phyloP scores from a whole-genome alignment of 2,888 invertebrate genomes.

The Melitaea athalia region DNA sequence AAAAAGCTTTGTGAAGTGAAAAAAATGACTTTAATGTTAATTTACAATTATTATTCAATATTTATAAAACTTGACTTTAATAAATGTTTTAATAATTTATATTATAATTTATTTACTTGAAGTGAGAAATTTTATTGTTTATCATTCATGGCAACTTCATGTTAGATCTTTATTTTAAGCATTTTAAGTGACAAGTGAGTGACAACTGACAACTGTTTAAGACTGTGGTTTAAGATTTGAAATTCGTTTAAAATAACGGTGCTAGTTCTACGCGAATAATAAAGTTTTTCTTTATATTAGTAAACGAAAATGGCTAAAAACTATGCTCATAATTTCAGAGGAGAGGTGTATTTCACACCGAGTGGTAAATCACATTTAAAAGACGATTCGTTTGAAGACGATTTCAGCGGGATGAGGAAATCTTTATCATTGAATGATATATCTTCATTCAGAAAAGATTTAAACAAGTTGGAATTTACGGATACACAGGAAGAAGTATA shows the following conservation, averaged over 20 bases:
- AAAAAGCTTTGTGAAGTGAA: background rate
- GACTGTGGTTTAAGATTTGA: too few species aligned
- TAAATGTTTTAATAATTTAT: background rate
- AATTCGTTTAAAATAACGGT: slow-evolving; percentile 34
- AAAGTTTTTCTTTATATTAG: slow-evolving; percentile 12
- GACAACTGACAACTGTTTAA: slow-evolving; percentile 27
- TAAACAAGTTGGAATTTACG: slow-evolving; percentile 49
- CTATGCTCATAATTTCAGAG: slow-evolving; percentile 66
- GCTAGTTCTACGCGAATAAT: background rate
- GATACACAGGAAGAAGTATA: slow-evolving; percentile 49
- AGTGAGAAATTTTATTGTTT: too few species aligned
- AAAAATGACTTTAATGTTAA: background rate
- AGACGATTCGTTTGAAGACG: slow-evolving; percentile 59
- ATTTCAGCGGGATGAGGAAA: slow-evolving; percentile 58
- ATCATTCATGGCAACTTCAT: slow-evolving; percentile 9
- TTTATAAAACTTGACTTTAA: background rate
- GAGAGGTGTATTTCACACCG: slow-evolving; percentile 63
- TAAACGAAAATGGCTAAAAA: slow-evolving; percentile 61
- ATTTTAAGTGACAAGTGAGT: background rate
- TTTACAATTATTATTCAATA: background rate
- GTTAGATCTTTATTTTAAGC: too few species aligned
- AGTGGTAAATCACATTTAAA: slow-evolving; percentile 57
- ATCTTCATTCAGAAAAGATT: slow-evolving; percentile 53
- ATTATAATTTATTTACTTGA: too few species aligned
- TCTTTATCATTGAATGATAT: slow-evolving; percentile 74